Evolutionary conservation across 2,113 vertebrate species (phyloP), one percentile per base, ranked within the genome.

Genomic region (Apaloderma vittatum): DNA sequence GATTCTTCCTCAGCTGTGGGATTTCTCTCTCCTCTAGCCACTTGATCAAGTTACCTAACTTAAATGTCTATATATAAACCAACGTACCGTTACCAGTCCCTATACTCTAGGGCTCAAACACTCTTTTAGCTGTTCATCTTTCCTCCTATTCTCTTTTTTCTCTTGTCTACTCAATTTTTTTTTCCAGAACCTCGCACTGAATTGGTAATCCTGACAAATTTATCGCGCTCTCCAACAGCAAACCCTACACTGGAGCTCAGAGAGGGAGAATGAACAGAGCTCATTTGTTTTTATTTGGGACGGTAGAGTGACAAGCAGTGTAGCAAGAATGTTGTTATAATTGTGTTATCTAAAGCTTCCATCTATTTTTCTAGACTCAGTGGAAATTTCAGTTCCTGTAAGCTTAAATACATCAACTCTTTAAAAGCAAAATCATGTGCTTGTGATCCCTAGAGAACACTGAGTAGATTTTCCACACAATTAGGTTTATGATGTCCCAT

Each of bases 391-490:
- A 79, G 73, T 82, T 95, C 86, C 94, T 88, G 90, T 72, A 93
- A 94, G 73, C 70, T 93, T 78, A 74, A 95, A 90, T 74, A 74
- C 37, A 88, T 72, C 3, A 2, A 94, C 79, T 77, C 80, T 90
- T 92, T 92, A 95, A 86, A 93, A 97, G 95, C 86, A 93, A 61
- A 91, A 71, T 74, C 86, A 71, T 22, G 77, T 45, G 66, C 49
- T 40, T 62, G 45, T 82, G 94, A 93, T 95, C 90, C 62, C 93
- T 34, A 68, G 90, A 90, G 93, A 93, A 78, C 54, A 55, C 36
- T 79, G 79, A 91, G 58, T 65, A 93, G 84, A 88, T 96, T 96
- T 96, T 94, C 92, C 90, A 94, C 52, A 55, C 94, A 62, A 95
- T 96, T 94, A 92, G 30, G 72, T 85, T 91, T 92, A 89, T 68